phyloP scores from a whole-genome alignment of 2,888 invertebrate species.

The Mythimna pallens region DNA sequence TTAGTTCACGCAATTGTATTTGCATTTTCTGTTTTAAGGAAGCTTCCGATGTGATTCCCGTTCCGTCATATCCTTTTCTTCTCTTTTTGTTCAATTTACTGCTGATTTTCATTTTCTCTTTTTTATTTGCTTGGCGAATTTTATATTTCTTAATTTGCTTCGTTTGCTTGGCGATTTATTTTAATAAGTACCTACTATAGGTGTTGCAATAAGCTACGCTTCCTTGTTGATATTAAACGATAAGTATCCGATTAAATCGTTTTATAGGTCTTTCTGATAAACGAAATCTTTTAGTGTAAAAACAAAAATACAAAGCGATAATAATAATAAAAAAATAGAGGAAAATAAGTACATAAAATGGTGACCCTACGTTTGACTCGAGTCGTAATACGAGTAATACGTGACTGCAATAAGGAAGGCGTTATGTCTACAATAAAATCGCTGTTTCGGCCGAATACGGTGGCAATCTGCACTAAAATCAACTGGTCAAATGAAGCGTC shows the following conservation, averaged over 20 bases:
- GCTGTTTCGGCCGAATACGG: conserved; percentile 64
- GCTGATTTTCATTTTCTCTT: conserved; percentile 1
- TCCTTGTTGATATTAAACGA: conserved; percentile 34
- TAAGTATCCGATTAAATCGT: conserved; percentile 38
- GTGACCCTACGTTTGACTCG: conserved; percentile 66
- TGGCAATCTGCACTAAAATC: conserved; percentile 65
- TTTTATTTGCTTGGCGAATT: conserved; percentile 30
- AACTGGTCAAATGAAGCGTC: conserved; percentile 69
- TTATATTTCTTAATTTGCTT: conserved; percentile 13
- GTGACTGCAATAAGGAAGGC: conserved; percentile 72
- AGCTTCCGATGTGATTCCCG: conserved; percentile 10
- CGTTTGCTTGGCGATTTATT: conserved; percentile 31
- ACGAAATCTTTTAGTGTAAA: conserved; percentile 31
- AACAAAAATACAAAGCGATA: conserved; percentile 47
- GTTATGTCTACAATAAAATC: conserved; percentile 61
- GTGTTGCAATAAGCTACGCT: conserved; percentile 7
- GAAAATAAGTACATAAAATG: conserved; percentile 61
- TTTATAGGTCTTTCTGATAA: conserved; percentile 42
- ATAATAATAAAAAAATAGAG: conserved; percentile 48
- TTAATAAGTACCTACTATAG: not conserved
- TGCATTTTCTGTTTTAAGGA: conserved; percentile 35
- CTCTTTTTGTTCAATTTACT: conserved; percentile 4
- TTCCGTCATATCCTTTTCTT: not conserved
- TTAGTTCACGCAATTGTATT: conserved; percentile 34
- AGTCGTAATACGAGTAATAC: conserved; percentile 61